A percentile compares a stretch with the other conserved stretches of the same genome.
These are phyloP conservation scores for Armadillidium nasatum DNA, from an alignment of 1,140 invertebrate species.

Conservation along the genomic window DNA sequence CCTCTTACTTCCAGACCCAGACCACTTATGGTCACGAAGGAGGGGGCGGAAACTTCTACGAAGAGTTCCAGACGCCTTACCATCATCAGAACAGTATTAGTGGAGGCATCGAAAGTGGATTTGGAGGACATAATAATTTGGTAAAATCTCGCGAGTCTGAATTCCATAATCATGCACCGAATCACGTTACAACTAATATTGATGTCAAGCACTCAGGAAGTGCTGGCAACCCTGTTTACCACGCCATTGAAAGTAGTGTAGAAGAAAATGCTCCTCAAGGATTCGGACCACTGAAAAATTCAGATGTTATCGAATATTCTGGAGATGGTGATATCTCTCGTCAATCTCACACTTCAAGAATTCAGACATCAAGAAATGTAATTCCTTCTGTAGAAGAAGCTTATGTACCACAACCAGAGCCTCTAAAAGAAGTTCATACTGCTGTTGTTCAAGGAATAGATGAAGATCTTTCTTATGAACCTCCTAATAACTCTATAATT, in stretches of 20 bases:
- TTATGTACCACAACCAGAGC: background rate
- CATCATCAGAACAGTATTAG: background rate
- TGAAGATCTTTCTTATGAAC: background rate
- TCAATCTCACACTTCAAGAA: background rate
- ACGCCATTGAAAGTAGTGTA: background rate
- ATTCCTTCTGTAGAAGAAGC: background rate
- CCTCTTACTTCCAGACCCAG: background rate
- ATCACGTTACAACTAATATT: background rate
- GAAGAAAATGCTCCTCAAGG: background rate
- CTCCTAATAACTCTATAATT: slow-evolving; percentile 5
- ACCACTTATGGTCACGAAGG: background rate
- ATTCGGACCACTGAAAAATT: background rate
- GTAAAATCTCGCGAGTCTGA: background rate
- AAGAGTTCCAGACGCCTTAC: background rate
- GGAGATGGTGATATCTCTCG: background rate
- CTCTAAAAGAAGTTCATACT: background rate
- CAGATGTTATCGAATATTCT: background rate
- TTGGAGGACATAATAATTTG: background rate
- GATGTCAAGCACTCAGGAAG: background rate
- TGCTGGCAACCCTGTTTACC: background rate
- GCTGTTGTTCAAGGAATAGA: background rate
- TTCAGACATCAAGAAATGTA: background rate
- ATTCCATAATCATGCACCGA: background rate
- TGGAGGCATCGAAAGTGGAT: background rate
- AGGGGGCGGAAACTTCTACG: background rate